Percentiles rank a stretch among this genome's conserved stretches.
Evolutionary conservation across 2,113 vertebrate genomes (phyloP).

Genomic region (Myotis lucifugus): DNA sequence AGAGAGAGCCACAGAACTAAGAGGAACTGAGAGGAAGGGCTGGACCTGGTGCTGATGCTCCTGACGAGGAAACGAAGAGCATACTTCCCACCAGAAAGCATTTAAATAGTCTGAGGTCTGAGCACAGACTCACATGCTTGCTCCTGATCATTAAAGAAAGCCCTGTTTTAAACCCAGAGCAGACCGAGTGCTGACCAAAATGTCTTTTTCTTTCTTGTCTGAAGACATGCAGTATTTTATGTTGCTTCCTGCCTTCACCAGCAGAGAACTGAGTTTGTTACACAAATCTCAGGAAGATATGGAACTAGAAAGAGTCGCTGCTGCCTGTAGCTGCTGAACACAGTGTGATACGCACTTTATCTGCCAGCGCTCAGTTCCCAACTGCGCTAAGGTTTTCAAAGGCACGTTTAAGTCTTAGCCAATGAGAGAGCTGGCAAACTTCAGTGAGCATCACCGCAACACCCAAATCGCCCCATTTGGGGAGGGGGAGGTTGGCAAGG

Average conservation of each 20-base stretch:
- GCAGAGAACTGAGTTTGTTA: constrained; percentile 72
- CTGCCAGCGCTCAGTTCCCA: constrained; percentile 57
- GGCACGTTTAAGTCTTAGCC: constrained; percentile 17
- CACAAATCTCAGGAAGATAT: constrained; percentile 63
- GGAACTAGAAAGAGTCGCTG: constrained; percentile 57
- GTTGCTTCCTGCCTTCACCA: constrained; percentile 74
- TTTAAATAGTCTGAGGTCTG: background rate
- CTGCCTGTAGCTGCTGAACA: constrained; percentile 38
- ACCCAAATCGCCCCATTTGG: background rate
- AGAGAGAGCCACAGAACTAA: background rate
- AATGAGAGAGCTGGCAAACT: constrained; percentile 1
- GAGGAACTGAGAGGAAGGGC: background rate
- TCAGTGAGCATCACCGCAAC: background rate
- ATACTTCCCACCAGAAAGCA: background rate
- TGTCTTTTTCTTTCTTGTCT: background rate
- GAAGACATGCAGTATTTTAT: constrained; percentile 62
- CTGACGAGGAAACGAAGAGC: background rate
- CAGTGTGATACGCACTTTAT: constrained; percentile 66
- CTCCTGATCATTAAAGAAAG: constrained; percentile 50
- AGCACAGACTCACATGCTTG: background rate
- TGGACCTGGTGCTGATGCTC: background rate
- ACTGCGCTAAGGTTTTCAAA: constrained; percentile 41
- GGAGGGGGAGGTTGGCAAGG: background rate
- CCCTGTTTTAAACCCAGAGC: constrained; percentile 38
- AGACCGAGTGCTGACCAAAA: background rate